Base-by-base conservation (phyloP, 2,888 invertebrate species). In the Philhelius pedissequus region DNA sequence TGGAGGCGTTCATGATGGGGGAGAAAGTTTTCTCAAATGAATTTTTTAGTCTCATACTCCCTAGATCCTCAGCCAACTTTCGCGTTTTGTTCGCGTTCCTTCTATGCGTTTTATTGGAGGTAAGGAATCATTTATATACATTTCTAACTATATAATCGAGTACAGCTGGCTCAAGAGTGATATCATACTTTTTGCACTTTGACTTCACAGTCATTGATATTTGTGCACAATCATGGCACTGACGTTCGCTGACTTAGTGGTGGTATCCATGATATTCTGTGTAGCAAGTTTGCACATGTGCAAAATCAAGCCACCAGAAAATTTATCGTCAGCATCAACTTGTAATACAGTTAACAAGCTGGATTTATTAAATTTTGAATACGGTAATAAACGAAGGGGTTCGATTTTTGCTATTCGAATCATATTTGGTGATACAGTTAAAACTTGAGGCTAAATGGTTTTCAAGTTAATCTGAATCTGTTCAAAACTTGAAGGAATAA, bases 181-280 rank as follows among this genome's bases (percentile, higher is more conserved):
- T 71, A 71, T 58, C 81, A 62, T 58, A 52, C 64, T 15, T 18
- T 9, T 35, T 62, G 77, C 54, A 54, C 70, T 79, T 70, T 74
- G 78, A 74, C 78, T 83, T 74, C 20, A 43, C 40, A 56, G 69
- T 60, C 69, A 74, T 77, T 62, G 73, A 77, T 77, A 68, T 73
- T 52, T 60, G 52, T 71, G 48, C 32, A 43, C 38, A 60, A 25
- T 27, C 20, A 1, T 38, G 11, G 25, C 27, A 25, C 15, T 45
- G 58, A 68, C 38, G 30, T 71, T 75, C 40, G 56, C 40, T 56
- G n/a, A n/a, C n/a, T n/a, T n/a, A n/a, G n/a, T n/a, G n/a, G n/a
- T n/a, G n/a, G n/a, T n/a, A n/a, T n/a, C n/a, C 35, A n/a, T 38
- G 35, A n/a, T n/a, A n/a, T 38, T 38, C n/a, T 38, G 2, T n/a